Conservation (phyloP, 2,888 invertebrate species). For the Resseliella maxima region DNA sequence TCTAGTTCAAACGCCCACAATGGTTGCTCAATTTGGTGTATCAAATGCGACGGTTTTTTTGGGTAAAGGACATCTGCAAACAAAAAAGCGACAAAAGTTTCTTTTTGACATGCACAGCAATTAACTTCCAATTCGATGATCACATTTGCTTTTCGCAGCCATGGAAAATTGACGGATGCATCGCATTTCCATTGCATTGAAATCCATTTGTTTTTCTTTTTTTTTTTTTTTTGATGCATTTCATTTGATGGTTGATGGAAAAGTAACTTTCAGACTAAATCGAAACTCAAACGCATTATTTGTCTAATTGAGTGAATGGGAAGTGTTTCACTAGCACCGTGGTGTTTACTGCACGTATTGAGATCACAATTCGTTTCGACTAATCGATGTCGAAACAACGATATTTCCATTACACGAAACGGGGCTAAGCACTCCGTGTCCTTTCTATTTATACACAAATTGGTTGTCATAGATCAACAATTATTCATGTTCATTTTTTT, state of each 20-base stretch:
- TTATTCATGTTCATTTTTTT: background rate
- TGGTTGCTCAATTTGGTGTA: background rate
- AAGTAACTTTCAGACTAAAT: too few species aligned
- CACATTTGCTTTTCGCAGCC: background rate
- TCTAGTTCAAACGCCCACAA: conserved; percentile 48
- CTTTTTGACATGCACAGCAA: conserved; percentile 40
- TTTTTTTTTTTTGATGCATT: background rate
- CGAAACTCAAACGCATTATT: too few species aligned
- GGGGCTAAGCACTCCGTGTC: background rate
- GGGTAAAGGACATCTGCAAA: conserved; percentile 18
- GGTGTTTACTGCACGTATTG: background rate
- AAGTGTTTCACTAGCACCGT: background rate
- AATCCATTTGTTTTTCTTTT: background rate
- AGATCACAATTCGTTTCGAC: background rate
- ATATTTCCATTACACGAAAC: background rate
- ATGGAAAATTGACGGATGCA: conserved; percentile 34
- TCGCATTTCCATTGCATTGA: conserved; percentile 12
- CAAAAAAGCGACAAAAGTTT: background rate
- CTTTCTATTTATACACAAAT: conserved; percentile 14
- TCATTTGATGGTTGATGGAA: too few species aligned
- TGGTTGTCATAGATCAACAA: background rate
- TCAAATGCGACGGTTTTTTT: background rate
- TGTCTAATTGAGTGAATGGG: too few species aligned
- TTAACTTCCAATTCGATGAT: conserved; percentile 45
- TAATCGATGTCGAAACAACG: conserved; percentile 30